phyloP scores from a whole-genome alignment of 1,140 invertebrate genomes.

The Spodoptera frugiperda region DNA sequence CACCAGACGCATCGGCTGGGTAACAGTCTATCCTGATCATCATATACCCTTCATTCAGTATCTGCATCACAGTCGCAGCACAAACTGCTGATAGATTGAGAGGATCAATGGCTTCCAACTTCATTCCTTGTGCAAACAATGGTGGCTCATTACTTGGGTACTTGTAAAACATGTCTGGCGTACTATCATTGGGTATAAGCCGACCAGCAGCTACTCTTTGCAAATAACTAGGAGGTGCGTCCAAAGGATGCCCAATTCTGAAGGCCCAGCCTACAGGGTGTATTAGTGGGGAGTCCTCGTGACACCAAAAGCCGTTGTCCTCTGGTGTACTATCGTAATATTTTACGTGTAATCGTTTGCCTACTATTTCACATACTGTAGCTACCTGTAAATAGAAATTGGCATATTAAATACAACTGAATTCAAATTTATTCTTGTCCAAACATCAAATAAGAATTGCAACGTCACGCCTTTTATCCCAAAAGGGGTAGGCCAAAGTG shows the following conservation, averaged over 20 bases:
- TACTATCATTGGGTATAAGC: slow-evolving; percentile 91
- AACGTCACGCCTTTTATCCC: no score
- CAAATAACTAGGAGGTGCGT: slow-evolving; percentile 92
- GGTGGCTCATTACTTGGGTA: slow-evolving; percentile 75
- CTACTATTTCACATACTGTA: slow-evolving; percentile 95
- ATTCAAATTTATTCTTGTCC: no score
- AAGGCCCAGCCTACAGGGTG: slow-evolving; percentile 98
- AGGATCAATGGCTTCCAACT: slow-evolving; percentile 98
- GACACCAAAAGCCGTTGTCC: slow-evolving; percentile 97
- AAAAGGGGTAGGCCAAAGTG: no score
- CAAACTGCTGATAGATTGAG: slow-evolving; percentile 97
- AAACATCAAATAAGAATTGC: no score
- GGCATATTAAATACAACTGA: background rate
- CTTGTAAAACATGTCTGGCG: slow-evolving; percentile 86
- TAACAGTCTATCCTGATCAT: slow-evolving; percentile 98
- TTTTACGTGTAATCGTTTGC: slow-evolving; percentile 95
- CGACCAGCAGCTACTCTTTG: slow-evolving; percentile 88
- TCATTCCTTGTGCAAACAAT: slow-evolving; percentile 95
- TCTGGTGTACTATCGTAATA: slow-evolving; percentile 94
- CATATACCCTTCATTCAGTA: slow-evolving; percentile 96
- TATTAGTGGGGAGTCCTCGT: slow-evolving; percentile 97
- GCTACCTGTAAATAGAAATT: slow-evolving; percentile 86
- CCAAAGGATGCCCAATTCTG: slow-evolving; percentile 94
- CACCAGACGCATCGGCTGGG: slow-evolving; percentile 92
- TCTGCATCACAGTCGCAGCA: slow-evolving; percentile 97